Conservation (phyloP, 2,113 vertebrate genomes). For the Syngnathus scovelli region DNA sequence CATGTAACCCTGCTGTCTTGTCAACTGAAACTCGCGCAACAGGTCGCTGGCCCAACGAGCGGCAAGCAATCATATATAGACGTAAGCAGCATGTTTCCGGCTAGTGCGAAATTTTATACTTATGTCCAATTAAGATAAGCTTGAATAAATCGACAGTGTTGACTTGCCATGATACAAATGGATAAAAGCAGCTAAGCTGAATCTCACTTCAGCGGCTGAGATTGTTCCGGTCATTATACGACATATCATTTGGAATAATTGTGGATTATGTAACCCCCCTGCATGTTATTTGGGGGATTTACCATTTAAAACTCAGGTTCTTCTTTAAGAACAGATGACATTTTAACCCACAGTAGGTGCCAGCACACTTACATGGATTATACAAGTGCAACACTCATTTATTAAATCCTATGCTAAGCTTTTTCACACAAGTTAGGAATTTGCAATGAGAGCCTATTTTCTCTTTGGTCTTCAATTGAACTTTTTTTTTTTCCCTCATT, state of each 20-base stretch:
- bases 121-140: background rate
- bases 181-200: conserved; percentile 17
- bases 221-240: conserved; percentile 3
- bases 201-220: background rate
- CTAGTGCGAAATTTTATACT: conserved; percentile 9
- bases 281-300: conserved; percentile 12
- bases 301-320: conserved; percentile 19
- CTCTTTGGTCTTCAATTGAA: conserved; percentile 52
- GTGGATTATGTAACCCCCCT: conserved; percentile 5
- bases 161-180: background rate
- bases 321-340: conserved; percentile 27
- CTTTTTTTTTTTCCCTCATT: conserved; percentile 25
- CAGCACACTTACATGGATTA: conserved; percentile 35
- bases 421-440: conserved; percentile 34
- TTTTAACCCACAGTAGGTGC: conserved; percentile 26
- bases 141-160: background rate
- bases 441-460: conserved; percentile 34
- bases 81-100: conserved; percentile 27
- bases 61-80: conserved; percentile 24
- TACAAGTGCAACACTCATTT: conserved; percentile 46
- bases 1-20: conserved; percentile 48
- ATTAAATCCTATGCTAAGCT: conserved; percentile 48
- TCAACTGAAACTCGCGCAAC: conserved; percentile 37
- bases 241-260: conserved; percentile 2
- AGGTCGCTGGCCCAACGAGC: conserved; percentile 35